Base-by-base conservation (phyloP, 2,113 vertebrate species). In the Alethe castanea region DNA sequence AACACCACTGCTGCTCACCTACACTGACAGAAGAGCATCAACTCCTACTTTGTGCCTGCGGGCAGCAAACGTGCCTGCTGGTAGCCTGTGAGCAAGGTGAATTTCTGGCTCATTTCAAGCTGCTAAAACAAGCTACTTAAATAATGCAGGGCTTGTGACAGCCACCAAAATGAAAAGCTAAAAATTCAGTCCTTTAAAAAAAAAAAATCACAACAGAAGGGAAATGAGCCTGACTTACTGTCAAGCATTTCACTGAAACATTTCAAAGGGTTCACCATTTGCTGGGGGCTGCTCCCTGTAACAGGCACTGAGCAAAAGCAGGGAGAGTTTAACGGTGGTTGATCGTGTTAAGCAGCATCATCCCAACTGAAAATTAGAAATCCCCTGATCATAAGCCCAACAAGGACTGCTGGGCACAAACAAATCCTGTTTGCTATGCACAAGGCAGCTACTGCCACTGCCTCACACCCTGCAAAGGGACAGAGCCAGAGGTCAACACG, bases 121-220 rank as follows among this genome's bases (percentile, higher is more conserved):
- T 57, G 88, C 85, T 90, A 81, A 95, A 96, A 90, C 85, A 96
- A 92, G 82, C 88, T 64, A 33, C 92, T 93, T 96, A 86, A 97
- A 96, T 96, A 97, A 96, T 93, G 69, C 86, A 96, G 61, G 72
- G 56, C 56, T 90, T 64, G 64, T 95, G 90, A 96, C 92, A 95
- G 67, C 26, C 64, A 73, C 64, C 36, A 73, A 92, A 93, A 59
- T 14, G 60, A 77, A 94, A 83, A 74, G 67, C 64, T 78, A 59
- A 86, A 90, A 93, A 83, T 69, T 44, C 79, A 90, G 44, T 53
- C 67, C 48, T 74, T 40, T 8, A 62, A 62, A 77, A 67, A 45
- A 22, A 3, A 33, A 19, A 26, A 12, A 50, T 8, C 54, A 57
- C 18, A 66, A 20, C 29, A 67, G 66, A 86, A 88, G 31, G 42